Evolutionary conservation across 1,140 invertebrate genomes (phyloP).

Genomic region (Zaprionus ghesquierei): DNA sequence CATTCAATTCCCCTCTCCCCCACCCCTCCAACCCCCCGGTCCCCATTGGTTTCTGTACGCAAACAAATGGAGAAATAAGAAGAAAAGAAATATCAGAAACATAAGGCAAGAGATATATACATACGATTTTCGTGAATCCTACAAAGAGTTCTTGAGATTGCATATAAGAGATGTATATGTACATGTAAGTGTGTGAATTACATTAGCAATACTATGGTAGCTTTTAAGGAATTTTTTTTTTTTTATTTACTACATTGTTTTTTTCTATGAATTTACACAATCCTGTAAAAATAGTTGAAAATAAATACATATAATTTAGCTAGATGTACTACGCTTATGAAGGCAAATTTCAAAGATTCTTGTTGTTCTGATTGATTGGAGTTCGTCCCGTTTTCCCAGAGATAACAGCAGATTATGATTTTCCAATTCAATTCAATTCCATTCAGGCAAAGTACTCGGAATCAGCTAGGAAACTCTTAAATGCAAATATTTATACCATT

Average conservation of each 20-base stretch:
- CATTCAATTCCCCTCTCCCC: not conserved
- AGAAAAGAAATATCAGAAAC: not conserved
- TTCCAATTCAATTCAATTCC: not conserved
- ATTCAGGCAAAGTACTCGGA: not conserved
- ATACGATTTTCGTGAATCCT: not conserved
- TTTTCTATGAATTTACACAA: constrained; percentile 68
- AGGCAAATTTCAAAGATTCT: constrained; percentile 49
- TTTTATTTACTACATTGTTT: constrained; percentile 33
- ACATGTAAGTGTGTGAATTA: constrained; percentile 60
- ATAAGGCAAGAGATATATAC: not conserved
- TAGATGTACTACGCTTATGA: constrained; percentile 74
- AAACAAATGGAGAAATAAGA: not conserved
- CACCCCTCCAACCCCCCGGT: not conserved
- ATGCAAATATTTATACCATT: no score
- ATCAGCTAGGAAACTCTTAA: not conserved
- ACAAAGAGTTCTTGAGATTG: constrained; percentile 38
- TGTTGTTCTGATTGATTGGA: constrained; percentile 29
- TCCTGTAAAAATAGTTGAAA: constrained; percentile 77
- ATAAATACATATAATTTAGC: constrained; percentile 76
- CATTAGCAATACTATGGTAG: constrained; percentile 66
- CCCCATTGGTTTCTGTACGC: not conserved
- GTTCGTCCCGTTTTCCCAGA: constrained; percentile 18
- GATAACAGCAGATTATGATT: not conserved
- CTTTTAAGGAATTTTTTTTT: constrained; percentile 66
- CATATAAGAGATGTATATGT: constrained; percentile 7